Evolutionary conservation across 1,140 invertebrate species (phyloP), one percentile per base, ranked within the genome.

Genomic region (Drosophila eugracilis): DNA sequence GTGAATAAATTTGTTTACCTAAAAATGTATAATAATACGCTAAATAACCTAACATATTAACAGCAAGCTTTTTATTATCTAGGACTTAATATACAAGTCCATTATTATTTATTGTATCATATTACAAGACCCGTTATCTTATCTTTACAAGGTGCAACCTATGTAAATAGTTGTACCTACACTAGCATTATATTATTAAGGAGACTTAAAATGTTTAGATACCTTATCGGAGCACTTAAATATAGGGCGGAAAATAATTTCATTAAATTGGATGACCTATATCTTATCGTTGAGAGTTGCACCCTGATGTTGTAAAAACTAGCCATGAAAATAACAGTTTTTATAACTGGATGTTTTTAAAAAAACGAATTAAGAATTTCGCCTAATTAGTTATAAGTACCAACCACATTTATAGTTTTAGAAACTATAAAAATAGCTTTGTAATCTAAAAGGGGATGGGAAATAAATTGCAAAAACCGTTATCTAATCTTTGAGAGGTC

Each of bases 271-370:
- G 9, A 37, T 1, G 0, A 15, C 36, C 14, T 0, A 7, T 17
- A 15, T 9, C 15, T 17, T 37, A 4, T 37, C 36, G 15, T 12
- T 34, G 0, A 3, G n/a, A 34, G 5, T 15, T 34, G 15, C 59
- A 63, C 37, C 54, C 59, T 60, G 36, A 44, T 21, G n/a, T 12
- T 19, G 3, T 0, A 30, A 30, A 30, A 12, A 30, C 9, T 12
- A 9, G 12, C 9, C 12, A 12, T 32, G 12, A 30, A 26, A 30
- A 30, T 7, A 12, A 12, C 28, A n/a, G n/a, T n/a, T n/a, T n/a
- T n/a, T n/a, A n/a, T n/a, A n/a, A n/a, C n/a, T n/a, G n/a, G n/a
- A n/a, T n/a, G n/a, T n/a, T n/a, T n/a, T n/a, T n/a, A n/a, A n/a
- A n/a, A n/a, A n/a, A n/a, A n/a, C n/a, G n/a, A n/a, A n/a, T n/a